A percentile compares a stretch with the other conserved stretches of the same genome.
Conservation (phyloP, 2,113 vertebrate genomes). For the Phycodurus eques region DNA sequence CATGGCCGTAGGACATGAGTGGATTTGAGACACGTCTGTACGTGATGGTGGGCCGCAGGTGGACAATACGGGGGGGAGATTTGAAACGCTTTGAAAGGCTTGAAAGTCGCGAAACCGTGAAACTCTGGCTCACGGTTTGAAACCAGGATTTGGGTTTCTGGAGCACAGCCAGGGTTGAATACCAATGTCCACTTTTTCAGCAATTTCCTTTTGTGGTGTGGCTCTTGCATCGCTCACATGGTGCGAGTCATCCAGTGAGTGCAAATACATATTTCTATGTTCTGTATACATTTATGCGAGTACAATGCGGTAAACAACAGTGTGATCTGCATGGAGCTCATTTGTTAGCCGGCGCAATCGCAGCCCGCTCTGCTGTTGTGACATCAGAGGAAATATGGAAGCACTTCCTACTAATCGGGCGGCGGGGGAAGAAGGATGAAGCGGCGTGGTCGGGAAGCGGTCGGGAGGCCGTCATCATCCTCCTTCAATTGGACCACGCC, state of each 20-base stretch:
- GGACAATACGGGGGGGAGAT: too few species aligned
- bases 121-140: background rate
- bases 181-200: background rate
- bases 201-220: background rate
- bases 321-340: conserved; percentile 45
- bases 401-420: conserved; percentile 56
- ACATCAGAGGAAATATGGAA: conserved; percentile 63
- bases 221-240: background rate
- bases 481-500: conserved; percentile 28
- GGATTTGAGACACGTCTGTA: too few species aligned
- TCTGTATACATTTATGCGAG: conserved; percentile 8
- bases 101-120: too few species aligned
- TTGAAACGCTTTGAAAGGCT: too few species aligned
- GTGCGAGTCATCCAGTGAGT: background rate
- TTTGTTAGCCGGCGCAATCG: conserved; percentile 20
- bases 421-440: conserved; percentile 38
- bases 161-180: background rate
- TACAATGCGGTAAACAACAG: conserved; percentile 50
- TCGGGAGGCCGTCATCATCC: conserved; percentile 20
- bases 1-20: too few species aligned
- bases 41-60: too few species aligned
- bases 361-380: conserved; percentile 53
- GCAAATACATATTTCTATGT: background rate
- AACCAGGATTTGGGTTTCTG: background rate
- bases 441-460: conserved; percentile 35